Conservation (phyloP, 2,797 vertebrate species). For the Hippoglossus hippoglossus region DNA sequence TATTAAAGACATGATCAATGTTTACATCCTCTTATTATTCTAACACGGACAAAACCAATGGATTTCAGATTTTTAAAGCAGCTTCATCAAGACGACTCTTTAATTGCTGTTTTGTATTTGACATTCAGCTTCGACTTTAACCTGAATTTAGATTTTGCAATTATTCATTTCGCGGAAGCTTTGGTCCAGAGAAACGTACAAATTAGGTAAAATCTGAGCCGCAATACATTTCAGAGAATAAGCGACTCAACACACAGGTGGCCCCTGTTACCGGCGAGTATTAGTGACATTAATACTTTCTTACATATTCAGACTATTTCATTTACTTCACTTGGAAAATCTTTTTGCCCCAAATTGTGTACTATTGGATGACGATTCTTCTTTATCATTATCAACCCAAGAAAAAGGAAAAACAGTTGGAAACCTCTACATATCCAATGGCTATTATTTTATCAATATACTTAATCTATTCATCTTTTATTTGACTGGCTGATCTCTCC, state of each 20-base stretch:
- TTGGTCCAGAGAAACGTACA: slow-evolving; percentile 11
- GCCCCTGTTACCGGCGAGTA: no score
- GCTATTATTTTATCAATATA: no score
- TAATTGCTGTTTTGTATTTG: slow-evolving; percentile 36
- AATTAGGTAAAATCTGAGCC: slow-evolving; percentile 1
- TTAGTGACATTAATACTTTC: no score
- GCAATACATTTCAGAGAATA: slow-evolving; percentile 1
- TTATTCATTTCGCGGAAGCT: slow-evolving; percentile 17
- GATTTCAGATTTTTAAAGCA: slow-evolving; percentile 21
- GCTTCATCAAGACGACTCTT: slow-evolving; percentile 15
- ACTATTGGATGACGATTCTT: no score
- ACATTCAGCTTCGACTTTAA: slow-evolving; percentile 4
- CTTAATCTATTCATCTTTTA: not conserved
- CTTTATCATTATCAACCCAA: not conserved
- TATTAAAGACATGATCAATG: not conserved
- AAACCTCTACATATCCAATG: no score
- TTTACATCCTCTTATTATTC: not conserved
- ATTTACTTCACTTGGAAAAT: no score
- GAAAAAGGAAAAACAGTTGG: not conserved
- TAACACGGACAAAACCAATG: slow-evolving; percentile 4
- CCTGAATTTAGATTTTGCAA: slow-evolving; percentile 21
- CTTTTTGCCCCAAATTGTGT: no score
- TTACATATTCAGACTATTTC: no score
- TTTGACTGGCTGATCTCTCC: not conserved
- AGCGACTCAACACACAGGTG: not conserved